Conservation (phyloP, 2,113 vertebrate species). For the Albula glossodonta region DNA sequence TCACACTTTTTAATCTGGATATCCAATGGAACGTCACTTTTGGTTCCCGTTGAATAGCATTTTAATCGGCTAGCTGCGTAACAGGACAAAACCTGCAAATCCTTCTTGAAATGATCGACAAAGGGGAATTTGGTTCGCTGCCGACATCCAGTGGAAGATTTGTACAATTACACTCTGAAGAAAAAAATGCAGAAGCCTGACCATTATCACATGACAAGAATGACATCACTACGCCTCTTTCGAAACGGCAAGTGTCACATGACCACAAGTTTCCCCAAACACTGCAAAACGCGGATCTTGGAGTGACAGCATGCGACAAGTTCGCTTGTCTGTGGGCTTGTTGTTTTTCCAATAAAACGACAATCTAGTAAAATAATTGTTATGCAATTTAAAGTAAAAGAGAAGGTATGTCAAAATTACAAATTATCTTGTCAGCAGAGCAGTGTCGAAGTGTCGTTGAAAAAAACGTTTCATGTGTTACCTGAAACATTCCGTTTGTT, state of each 20-base stretch:
- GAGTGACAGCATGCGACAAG: not conserved
- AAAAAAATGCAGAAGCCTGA: not conserved
- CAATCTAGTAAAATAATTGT: not conserved
- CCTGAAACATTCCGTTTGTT: not conserved
- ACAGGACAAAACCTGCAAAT: not conserved
- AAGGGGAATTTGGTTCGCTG: not conserved
- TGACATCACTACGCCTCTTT: not conserved
- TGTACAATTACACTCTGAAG: not conserved
- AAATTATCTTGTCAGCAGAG: not conserved
- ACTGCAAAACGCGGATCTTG: slow-evolving; percentile 5
- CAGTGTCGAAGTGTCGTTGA: not conserved
- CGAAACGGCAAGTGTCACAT: not conserved
- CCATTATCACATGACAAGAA: slow-evolving; percentile 10
- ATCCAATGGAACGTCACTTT: too few relatives aligned
- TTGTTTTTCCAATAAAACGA: not conserved
- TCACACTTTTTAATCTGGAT: too few relatives aligned
- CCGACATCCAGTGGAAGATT: slow-evolving; percentile 18
- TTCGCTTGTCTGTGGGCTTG: not conserved
- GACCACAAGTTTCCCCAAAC: not conserved
- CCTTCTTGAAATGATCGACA: not conserved
- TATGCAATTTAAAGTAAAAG: not conserved
- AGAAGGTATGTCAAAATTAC: slow-evolving; percentile 5
- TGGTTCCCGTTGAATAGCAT: not conserved
- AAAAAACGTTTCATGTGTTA: too few relatives aligned
- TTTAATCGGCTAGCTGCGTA: not conserved